Base-by-base conservation (phyloP, 2,113 vertebrate genomes). In the Procapra przewalskii region DNA sequence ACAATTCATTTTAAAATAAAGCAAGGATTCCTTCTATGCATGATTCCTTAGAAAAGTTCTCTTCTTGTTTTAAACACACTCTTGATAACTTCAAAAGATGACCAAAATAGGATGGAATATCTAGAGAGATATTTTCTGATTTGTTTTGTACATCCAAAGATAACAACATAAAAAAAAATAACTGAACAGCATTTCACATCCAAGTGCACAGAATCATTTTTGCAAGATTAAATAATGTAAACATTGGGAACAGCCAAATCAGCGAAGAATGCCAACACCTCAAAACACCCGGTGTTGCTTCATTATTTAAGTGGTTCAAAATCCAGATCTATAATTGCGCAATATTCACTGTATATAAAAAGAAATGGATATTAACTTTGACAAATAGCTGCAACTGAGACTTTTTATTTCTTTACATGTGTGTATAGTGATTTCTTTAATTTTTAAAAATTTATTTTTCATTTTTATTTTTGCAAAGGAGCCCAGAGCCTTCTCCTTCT, bases 161-260 rank as follows among this genome's bases (percentile, higher is more conserved):
- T 98, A 99, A 96, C 97, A 97, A 96, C 91, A 96, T 94, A 88
- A 97, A 97, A 98, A 98, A 98, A 98, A 94, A 95, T 96, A 98
- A 98, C 97, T 50, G 95, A 95, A 98, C 90, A 97, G 98, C 98
- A 90, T 96, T 98, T 99, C 98, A 99, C 98, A 98, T 98, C 98
- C 98, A 99, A 99, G 98, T 98, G 98, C 98, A 99, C 97, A 88
- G 98, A 98, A 98, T 98, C 97, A 97, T 98, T 98, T 99, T 98
- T 98, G 99, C 98, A 98, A 98, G 98, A 98, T 99, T 98, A 98
- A 98, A 98, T 98, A 96, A 98, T 99, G 99, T 99, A 99, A 99
- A 99, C 98, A 99, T 98, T 79, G 96, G 97, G 98, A 98, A 97
- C 92, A 94, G 92, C 97, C 98, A 97, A 97, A 98, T 98, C 92